A percentile compares a stretch with the other conserved stretches of the same genome.
These are phyloP conservation scores for Saccostrea glomerata DNA, from an alignment of 1,140 invertebrate genomes.

Conservation along the genomic window DNA sequence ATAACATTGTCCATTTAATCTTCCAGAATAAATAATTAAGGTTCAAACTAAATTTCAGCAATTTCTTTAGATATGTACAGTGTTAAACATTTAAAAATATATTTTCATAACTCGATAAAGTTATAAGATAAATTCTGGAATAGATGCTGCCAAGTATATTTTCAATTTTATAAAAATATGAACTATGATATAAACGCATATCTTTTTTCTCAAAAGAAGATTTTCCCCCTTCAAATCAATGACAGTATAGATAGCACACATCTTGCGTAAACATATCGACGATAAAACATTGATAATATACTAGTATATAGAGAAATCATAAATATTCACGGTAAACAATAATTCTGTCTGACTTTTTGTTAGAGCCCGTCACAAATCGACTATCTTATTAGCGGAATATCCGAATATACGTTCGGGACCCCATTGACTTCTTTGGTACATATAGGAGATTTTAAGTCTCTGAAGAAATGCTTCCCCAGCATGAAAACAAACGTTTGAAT, in stretches of 20 bases:
- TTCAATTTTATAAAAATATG: too few species aligned
- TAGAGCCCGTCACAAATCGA: background rate
- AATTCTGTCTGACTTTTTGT: background rate
- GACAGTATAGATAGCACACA: background rate
- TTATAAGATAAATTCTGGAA: too few species aligned
- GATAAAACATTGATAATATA: background rate
- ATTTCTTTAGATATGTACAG: background rate
- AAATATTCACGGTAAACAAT: background rate
- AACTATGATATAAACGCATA: background rate
- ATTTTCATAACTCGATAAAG: too few species aligned
- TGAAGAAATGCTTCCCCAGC: background rate
- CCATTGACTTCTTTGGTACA: background rate
- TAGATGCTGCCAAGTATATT: too few species aligned
- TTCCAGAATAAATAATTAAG: background rate
- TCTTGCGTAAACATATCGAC: background rate
- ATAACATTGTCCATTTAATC: background rate
- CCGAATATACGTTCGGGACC: background rate
- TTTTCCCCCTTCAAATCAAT: background rate
- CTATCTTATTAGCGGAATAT: background rate
- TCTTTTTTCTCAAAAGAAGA: background rate
- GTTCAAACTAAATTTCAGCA: background rate
- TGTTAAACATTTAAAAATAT: background rate
- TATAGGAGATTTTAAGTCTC: background rate
- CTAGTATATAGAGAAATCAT: conserved; percentile 3
- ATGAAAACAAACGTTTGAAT: conserved; percentile 7